Evolutionary conservation across 2,888 invertebrate species (phyloP).

Genomic region (Bruchidius siliquastri): DNA sequence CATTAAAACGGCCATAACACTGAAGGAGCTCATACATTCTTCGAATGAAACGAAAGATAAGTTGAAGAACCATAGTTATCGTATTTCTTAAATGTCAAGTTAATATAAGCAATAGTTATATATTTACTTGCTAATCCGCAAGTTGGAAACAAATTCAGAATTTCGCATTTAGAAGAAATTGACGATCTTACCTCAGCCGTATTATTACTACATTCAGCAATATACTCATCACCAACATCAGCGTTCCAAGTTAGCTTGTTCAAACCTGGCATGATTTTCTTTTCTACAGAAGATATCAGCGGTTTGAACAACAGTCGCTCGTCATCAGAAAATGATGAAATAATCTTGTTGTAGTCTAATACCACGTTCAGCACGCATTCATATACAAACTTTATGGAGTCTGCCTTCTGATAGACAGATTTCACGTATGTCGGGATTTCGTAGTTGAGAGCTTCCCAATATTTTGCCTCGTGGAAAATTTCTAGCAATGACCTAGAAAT

Average conservation of each 20-base stretch:
- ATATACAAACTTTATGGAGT: slow-evolving; percentile 58
- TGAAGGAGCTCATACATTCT: too few relatives aligned
- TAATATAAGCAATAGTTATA: too few relatives aligned
- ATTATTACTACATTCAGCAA: slow-evolving; percentile 63
- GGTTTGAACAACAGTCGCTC: slow-evolving; percentile 76
- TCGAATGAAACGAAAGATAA: too few relatives aligned
- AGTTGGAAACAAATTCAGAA: too few relatives aligned
- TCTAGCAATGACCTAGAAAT: slow-evolving; percentile 57
- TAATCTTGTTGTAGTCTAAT: slow-evolving; percentile 72
- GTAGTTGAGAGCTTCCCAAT: slow-evolving; percentile 68
- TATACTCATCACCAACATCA: slow-evolving; percentile 67
- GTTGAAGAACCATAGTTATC: too few relatives aligned
- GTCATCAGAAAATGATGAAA: slow-evolving; percentile 68
- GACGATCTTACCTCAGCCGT: slow-evolving; percentile 65
- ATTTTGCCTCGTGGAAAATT: slow-evolving; percentile 66
- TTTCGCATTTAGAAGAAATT: too few relatives aligned
- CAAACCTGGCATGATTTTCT: slow-evolving; percentile 70
- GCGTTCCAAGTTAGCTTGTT: slow-evolving; percentile 69
- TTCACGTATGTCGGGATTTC: slow-evolving; percentile 66
- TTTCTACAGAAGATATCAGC: slow-evolving; percentile 58
- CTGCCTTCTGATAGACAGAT: slow-evolving; percentile 59
- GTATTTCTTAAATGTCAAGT: too few relatives aligned
- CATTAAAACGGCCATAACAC: too few relatives aligned
- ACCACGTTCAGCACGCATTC: slow-evolving; percentile 70
- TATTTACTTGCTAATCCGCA: too few relatives aligned